Base-by-base conservation (phyloP, 2,888 invertebrate genomes). In the Acronicta alni region DNA sequence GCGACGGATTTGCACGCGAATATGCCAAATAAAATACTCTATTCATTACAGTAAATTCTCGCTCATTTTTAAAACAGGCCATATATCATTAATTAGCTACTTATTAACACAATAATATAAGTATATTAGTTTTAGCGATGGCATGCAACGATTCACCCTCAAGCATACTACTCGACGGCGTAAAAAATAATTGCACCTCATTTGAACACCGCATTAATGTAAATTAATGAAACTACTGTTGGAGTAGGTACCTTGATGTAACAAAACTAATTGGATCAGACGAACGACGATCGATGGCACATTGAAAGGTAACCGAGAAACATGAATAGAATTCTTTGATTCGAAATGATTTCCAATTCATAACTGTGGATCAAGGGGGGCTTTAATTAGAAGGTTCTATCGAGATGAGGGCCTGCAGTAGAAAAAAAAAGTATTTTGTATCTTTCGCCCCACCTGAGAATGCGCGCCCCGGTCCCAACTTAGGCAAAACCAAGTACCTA, bases 301-400 rank as follows among this genome's bases (percentile, higher is more conserved):
- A 62, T 57, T 75, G 76, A 66, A 67, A 70, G 64, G 71, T 75
- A 73, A 82, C 82, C 79, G 82, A 84, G 81, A 81, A 79, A 72
- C 68, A 75, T 83, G 79, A 78, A 83, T 83, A 81, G 76, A 83
- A 86, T 83, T 89, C 93, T 92, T 92, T 92, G 92, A 91, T 84
- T 85, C 81, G 82, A 82, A 87, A 84, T 90, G 87, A 92, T 93
- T 92, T 91, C 91, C 91, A 93, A 92, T 93, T 92, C 92, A 91
- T 87, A 92, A 87, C 81, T 70, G 67, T 76, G 82, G 67, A 79
- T 82, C 78, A 84, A 88, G 81, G 83, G n/a, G 83, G 73, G 84
- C 82, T 83, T 87, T 92, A 92, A 92, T 92, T 92, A 93, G 92
- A 91, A 90, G 86, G 75, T 84, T 82, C 83, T 67, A 80, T 77